Base-by-base conservation (phyloP, 2,888 invertebrate species). In the Loripinus fragilis region DNA sequence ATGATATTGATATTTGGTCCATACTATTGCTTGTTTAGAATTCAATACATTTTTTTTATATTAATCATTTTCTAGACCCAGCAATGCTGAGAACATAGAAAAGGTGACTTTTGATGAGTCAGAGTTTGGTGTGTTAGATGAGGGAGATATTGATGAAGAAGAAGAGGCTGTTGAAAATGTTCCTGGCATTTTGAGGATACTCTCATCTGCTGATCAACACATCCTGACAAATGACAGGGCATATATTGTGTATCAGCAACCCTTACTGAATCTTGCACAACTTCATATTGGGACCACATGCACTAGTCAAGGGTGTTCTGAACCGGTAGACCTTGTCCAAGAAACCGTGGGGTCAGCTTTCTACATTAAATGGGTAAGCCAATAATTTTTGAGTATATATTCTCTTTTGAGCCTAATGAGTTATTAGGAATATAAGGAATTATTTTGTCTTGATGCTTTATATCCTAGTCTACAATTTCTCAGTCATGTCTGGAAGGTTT, bases 261-360 rank as follows among this genome's bases (percentile, higher is more conserved):
- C 55, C 55, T 15, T 55, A 7, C 28, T 55, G 25, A 55, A 55
- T 55, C 28, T 55, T 2, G 55, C 55, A 7, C 23, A 15, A 3
- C 28, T 55, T 10, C 15, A 10, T 28, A 23, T 55, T 23, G 25
- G 5, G 5, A 10, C 55, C 3, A 25, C 5, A 25, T 55, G 55
- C 28, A 23, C 23, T 23, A 23, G 25, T 3, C n/a, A n/a, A n/a
- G n/a, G n/a, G n/a, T 55, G 23, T 55, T 55, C 55, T 10, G 25
- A 48, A 48, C 3, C 3, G 3, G 48, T 60, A 10, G 15, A 60
- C 3, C 10, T 60, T 3, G 10, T 60, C 2, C 60, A 5, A 8
- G 60, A 60, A 60, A 60, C 17, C 33, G 60, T 60, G 17, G 60
- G 60, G 17, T 60, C 60, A 20, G 60, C 60, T 60, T 60, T 60